These are phyloP conservation scores for Passer montanus DNA, from an alignment of 2,113 vertebrate genomes.

Conservation along the genomic window DNA sequence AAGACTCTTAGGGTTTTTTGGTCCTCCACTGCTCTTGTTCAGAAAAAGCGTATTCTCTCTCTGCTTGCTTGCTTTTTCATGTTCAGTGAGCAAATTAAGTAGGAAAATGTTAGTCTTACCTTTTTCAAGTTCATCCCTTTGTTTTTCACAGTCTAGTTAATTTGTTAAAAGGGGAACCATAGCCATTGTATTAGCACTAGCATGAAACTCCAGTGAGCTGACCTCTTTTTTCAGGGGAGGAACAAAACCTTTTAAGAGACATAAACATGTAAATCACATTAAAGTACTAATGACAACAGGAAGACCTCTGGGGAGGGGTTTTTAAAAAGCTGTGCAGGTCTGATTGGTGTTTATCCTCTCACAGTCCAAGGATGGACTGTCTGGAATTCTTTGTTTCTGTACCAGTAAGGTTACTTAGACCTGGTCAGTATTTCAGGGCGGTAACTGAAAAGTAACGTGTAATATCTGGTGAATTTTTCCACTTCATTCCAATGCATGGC, in stretches of 20 bases:
- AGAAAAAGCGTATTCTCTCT: neutral
- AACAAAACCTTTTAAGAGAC: neutral
- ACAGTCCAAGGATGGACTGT: neutral
- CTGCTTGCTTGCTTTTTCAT: no score
- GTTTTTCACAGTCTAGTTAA: neutral
- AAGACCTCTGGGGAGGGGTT: neutral
- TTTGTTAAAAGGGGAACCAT: neutral
- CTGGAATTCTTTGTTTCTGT: accelerated
- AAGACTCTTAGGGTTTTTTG: neutral
- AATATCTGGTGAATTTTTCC: neutral
- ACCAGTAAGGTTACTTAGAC: neutral
- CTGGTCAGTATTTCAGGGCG: neutral
- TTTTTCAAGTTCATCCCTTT: neutral
- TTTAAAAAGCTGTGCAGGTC: accelerated
- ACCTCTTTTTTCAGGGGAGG: neutral
- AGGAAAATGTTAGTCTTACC: neutral
- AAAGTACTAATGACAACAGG: neutral
- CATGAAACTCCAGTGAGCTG: neutral
- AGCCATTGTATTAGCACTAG: neutral
- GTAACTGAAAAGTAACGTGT: neutral
- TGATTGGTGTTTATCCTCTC: neutral
- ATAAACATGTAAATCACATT: neutral
- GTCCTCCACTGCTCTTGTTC: neutral
- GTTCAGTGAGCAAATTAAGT: neutral
- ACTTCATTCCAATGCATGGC: neutral